Percentiles rank a stretch among this genome's conserved stretches.
Evolutionary conservation across 92 coral and sea anemone genomes (phyloP).

Genomic region (Bergia puertoricense): DNA sequence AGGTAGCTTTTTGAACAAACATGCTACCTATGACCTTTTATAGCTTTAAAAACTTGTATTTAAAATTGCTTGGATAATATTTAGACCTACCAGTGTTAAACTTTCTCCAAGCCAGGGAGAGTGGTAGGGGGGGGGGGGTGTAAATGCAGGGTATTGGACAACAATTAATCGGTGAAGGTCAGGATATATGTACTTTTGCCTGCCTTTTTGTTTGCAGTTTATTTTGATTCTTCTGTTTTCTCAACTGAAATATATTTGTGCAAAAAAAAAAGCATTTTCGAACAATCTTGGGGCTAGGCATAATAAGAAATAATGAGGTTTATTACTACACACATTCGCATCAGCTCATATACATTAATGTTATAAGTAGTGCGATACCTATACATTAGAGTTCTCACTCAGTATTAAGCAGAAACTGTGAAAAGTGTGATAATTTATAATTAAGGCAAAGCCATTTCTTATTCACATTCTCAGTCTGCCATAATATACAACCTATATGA

Average conservation of each 20-base stretch:
- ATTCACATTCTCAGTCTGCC: not conserved
- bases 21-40: conserved; percentile 10
- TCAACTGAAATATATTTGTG: conserved; percentile 21
- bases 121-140: not conserved
- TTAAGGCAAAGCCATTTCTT: not conserved
- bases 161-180: conserved; percentile 7
- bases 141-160: conserved; percentile 28
- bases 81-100: conserved; percentile 20
- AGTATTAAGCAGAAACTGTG: conserved; percentile 5
- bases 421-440: not conserved
- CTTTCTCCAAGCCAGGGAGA: conserved; percentile 7
- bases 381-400: conserved; percentile 19
- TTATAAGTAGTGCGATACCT: conserved; percentile 9
- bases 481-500: not conserved
- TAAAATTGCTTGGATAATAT: conserved; percentile 24
- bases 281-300: conserved; percentile 15
- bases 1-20: conserved; percentile 13
- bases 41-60: conserved; percentile 18
- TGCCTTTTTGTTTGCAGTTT: conserved; percentile 30
- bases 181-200: conserved; percentile 20
- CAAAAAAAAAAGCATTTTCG: conserved; percentile 10
- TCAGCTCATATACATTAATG: conserved; percentile 5
- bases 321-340: conserved; percentile 3
- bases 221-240: conserved; percentile 30
- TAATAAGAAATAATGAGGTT: not conserved